phyloP scores from a whole-genome alignment of 2,113 vertebrate genomes.

The Tinamus guttatus region DNA sequence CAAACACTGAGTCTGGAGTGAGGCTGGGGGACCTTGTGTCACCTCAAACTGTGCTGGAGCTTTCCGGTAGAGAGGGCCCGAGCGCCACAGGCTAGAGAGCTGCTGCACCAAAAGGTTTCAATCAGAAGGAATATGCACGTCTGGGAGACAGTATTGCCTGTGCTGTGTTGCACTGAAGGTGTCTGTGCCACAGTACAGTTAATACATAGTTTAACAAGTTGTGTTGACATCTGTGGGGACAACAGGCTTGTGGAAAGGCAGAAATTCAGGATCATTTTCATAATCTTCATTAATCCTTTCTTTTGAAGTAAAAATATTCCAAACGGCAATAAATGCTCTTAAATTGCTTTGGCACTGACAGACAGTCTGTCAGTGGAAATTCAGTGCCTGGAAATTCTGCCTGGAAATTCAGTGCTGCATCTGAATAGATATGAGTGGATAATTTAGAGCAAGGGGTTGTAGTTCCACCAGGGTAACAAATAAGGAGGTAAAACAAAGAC shows the following conservation, averaged over 20 bases:
- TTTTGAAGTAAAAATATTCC: conserved; percentile 43
- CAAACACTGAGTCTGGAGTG: neutral
- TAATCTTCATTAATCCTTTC: conserved; percentile 42
- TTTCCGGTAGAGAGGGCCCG: neutral
- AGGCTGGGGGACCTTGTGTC: neutral
- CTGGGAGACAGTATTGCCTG: neutral
- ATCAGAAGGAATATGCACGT: neutral
- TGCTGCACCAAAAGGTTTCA: neutral
- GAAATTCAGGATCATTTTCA: neutral
- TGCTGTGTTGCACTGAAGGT: neutral
- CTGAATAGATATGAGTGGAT: neutral
- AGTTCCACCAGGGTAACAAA: neutral
- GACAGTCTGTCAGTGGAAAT: neutral
- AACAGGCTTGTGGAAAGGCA: neutral
- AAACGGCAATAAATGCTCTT: neutral
- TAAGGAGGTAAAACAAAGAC: neutral
- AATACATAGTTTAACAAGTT: neutral
- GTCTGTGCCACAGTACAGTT: neutral
- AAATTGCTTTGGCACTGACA: conserved; percentile 1
- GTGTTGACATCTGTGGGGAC: neutral
- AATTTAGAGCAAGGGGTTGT: neutral
- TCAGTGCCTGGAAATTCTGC: too few species aligned
- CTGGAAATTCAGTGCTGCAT: neutral
- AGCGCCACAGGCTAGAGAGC: neutral
- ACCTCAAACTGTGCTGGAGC: neutral